phyloP scores from a whole-genome alignment of 64 coral and sea anemone genomes.

The Montipora capricornis region DNA sequence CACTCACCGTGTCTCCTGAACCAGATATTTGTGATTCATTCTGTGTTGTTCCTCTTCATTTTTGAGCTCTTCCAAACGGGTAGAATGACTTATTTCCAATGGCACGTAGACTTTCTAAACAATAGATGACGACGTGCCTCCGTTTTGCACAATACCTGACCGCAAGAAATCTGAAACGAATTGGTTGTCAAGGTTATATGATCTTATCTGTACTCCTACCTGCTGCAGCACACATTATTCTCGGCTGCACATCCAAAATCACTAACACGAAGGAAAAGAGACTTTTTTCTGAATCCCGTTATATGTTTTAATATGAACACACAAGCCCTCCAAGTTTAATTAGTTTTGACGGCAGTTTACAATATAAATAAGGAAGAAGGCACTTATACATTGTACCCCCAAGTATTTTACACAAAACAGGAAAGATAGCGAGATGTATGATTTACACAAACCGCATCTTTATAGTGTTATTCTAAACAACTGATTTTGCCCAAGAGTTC shows the following conservation, averaged over 20 bases:
- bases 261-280: too few species aligned
- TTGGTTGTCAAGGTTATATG: too few species aligned
- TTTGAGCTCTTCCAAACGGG: not conserved
- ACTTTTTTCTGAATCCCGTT: not conserved
- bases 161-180: not conserved
- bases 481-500: too few species aligned
- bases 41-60: not conserved
- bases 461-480: not conserved
- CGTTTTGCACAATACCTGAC: not conserved
- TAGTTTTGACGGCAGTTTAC: not conserved
- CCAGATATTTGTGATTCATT: not conserved
- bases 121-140: not conserved
- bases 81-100: not conserved
- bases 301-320: not conserved
- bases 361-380: not conserved
- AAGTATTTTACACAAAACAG: not conserved
- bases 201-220: too few species aligned
- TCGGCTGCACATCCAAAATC: too few species aligned
- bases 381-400: not conserved
- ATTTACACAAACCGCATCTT: not conserved
- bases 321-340: not conserved
- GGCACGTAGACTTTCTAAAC: not conserved
- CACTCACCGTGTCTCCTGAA: too few species aligned
- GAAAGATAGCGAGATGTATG: not conserved
- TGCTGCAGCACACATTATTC: too few species aligned